Percentiles rank a stretch among this genome's conserved stretches.
These are phyloP conservation scores for Lottia scabra DNA, from an alignment of 2,888 invertebrate species.

Conservation along the genomic window DNA sequence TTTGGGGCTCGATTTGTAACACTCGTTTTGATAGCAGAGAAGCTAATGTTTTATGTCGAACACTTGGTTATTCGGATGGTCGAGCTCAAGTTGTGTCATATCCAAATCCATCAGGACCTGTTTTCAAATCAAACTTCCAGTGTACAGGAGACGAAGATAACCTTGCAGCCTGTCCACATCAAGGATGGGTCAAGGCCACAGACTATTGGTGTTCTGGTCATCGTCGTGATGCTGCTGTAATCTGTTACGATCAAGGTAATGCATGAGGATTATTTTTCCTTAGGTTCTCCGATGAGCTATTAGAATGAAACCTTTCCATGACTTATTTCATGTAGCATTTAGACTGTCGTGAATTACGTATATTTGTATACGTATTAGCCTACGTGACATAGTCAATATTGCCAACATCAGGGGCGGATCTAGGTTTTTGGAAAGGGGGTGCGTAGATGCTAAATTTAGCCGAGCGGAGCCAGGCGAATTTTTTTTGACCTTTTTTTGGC, in stretches of 20 bases:
- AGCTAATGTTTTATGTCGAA: slow-evolving; percentile 74
- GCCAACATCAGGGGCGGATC: too few relatives aligned
- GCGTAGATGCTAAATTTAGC: too few relatives aligned
- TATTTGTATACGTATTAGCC: too few relatives aligned
- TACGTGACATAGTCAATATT: too few relatives aligned
- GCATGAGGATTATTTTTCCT: background rate
- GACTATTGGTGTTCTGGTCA: slow-evolving; percentile 40
- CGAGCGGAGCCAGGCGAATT: too few relatives aligned
- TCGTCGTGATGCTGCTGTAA: slow-evolving; percentile 46
- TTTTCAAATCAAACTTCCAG: slow-evolving; percentile 53
- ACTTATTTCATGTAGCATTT: too few relatives aligned
- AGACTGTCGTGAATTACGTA: too few relatives aligned
- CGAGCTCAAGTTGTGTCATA: slow-evolving; percentile 23
- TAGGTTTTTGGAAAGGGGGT: too few relatives aligned
- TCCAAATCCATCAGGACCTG: slow-evolving; percentile 33
- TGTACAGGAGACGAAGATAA: slow-evolving; percentile 49
- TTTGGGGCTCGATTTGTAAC: slow-evolving; percentile 81
- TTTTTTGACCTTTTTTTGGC: too few relatives aligned
- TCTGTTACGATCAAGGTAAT: slow-evolving; percentile 52
- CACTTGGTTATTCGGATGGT: slow-evolving; percentile 28
- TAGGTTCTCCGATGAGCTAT: background rate
- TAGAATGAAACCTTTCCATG: too few relatives aligned
- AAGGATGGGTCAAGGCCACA: slow-evolving; percentile 42
- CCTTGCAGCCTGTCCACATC: slow-evolving; percentile 48
- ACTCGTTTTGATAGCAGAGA: slow-evolving; percentile 79